Percentiles rank a stretch among this genome's conserved stretches.
These are phyloP conservation scores for Apolygus lucorum DNA, from an alignment of 1,140 invertebrate genomes.

Conservation along the genomic window DNA sequence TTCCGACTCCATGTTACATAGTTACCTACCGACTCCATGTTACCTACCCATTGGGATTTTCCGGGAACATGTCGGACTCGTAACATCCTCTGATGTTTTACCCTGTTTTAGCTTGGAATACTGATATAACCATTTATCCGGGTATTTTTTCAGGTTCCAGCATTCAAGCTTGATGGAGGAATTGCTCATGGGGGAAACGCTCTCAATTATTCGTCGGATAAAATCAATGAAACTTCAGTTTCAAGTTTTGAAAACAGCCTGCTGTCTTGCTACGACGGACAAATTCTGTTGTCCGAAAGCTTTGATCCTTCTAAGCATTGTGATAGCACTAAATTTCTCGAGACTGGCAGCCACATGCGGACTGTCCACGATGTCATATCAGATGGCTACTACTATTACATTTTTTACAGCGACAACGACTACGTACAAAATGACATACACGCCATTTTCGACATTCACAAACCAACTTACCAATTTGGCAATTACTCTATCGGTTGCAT, in stretches of 20 bases:
- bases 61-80: too few relatives aligned
- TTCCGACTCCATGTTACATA: too few relatives aligned
- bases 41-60: too few relatives aligned
- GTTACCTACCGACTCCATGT: too few relatives aligned
- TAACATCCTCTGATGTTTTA: too few relatives aligned
- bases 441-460: constrained; percentile 72
- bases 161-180: constrained; percentile 54
- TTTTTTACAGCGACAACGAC: constrained; percentile 79
- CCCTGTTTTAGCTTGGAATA: too few relatives aligned
- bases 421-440: constrained; percentile 66
- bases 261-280: constrained; percentile 61
- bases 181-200: constrained; percentile 64
- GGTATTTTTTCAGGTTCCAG: constrained; percentile 38
- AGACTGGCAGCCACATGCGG: constrained; percentile 50
- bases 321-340: constrained; percentile 54
- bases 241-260: constrained; percentile 69
- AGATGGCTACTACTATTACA: constrained; percentile 77
- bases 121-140: too few relatives aligned
- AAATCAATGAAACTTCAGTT: constrained; percentile 50
- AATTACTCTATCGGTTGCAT: constrained; percentile 62
- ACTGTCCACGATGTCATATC: constrained; percentile 55
- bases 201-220: constrained; percentile 45
- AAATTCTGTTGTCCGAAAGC: constrained; percentile 56
- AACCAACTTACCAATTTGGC: constrained; percentile 66
- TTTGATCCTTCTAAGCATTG: constrained; percentile 58